A percentile compares a stretch with the other conserved stretches of the same genome.
Conservation (phyloP, 2,888 invertebrate genomes). For the Sesia apiformis region DNA sequence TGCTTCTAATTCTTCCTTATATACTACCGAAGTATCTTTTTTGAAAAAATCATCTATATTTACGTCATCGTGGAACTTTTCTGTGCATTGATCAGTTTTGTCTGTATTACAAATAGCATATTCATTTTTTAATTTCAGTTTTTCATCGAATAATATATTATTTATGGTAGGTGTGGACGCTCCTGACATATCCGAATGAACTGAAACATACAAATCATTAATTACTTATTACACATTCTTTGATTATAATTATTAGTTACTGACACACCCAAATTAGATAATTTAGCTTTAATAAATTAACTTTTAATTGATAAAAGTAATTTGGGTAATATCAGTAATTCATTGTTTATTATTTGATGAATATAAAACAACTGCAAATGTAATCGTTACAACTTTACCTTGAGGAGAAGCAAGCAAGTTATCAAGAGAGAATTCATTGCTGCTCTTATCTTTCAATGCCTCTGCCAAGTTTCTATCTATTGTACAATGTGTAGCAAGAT, state of each 20-base stretch:
- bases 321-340: too few relatives aligned
- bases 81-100: conserved; percentile 15
- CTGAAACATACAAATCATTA: conserved; percentile 12
- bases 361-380: too few relatives aligned
- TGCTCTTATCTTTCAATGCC: conserved; percentile 35
- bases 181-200: conserved; percentile 18
- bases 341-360: too few relatives aligned
- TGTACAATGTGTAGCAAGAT: conserved; percentile 18
- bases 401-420: conserved; percentile 42
- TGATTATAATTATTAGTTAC: too few relatives aligned
- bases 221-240: too few relatives aligned
- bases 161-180: conserved; percentile 48
- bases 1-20: neutral
- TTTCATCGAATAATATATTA: conserved; percentile 48
- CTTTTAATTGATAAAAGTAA: too few relatives aligned
- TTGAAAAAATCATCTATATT: conserved; percentile 35
- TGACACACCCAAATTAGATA: too few relatives aligned
- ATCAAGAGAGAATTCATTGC: conserved; percentile 33
- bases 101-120: conserved; percentile 9
- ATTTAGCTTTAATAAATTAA: too few relatives aligned
- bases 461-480: conserved; percentile 49
- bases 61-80: conserved; percentile 11
- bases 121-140: conserved; percentile 10
- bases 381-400: conserved; percentile 20
- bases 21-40: conserved; percentile 8